Percentiles rank a stretch among this genome's conserved stretches.
Evolutionary conservation across 2,113 vertebrate species (phyloP).

Genomic region (Scytalopus superciliaris): DNA sequence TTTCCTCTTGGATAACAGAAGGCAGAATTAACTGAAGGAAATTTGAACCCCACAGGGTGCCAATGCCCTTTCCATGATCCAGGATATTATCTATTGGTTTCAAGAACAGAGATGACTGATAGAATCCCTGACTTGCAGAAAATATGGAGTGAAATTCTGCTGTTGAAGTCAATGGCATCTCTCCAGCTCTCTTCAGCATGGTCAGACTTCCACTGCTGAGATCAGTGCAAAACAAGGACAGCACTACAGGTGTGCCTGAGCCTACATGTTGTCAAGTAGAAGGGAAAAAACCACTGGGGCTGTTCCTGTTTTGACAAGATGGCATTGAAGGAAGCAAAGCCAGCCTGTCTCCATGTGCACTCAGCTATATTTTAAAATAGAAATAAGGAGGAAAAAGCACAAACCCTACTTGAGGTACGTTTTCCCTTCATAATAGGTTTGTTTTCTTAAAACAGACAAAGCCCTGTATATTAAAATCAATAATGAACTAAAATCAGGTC

Average conservation of each 20-base stretch:
- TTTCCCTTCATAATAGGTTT: neutral
- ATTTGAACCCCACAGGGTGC: neutral
- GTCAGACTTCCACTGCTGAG: neutral
- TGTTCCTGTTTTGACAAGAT: neutral
- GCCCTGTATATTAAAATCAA: neutral
- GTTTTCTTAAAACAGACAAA: neutral
- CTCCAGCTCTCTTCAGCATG: neutral
- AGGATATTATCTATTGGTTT: neutral
- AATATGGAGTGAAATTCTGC: neutral
- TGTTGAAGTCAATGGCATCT: neutral
- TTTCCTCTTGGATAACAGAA: neutral
- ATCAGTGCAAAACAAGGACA: neutral
- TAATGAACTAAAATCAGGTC: neutral
- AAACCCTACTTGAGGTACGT: neutral
- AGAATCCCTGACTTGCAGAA: neutral
- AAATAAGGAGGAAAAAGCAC: neutral
- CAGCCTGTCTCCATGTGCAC: fast-evolving
- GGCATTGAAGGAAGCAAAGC: neutral
- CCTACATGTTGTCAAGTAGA: neutral
- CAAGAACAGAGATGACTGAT: neutral
- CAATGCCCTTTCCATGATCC: neutral
- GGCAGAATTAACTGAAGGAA: neutral
- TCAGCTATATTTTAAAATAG: neutral
- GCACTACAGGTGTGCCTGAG: neutral
- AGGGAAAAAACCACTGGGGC: neutral